Conservation (phyloP, 2,888 invertebrate genomes). For the Smittia aterrima region DNA sequence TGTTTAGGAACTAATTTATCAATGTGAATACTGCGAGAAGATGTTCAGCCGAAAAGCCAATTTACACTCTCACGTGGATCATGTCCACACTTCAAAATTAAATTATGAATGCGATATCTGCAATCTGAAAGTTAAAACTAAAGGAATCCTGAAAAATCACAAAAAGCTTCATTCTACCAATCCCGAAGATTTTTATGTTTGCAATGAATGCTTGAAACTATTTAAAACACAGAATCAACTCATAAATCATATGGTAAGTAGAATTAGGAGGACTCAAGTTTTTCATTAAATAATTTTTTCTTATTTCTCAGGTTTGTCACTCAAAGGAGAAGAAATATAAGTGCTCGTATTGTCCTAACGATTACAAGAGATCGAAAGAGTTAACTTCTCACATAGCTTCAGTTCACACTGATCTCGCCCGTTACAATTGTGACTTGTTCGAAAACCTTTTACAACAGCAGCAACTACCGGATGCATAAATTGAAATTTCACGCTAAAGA, state of each 20-base stretch:
- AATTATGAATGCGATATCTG: not conserved
- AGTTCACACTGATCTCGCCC: not conserved
- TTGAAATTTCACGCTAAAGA: not conserved
- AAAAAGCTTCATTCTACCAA: conserved; percentile 17
- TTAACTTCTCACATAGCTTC: not conserved
- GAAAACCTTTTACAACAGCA: not conserved
- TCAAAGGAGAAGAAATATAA: not conserved
- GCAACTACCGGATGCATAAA: conserved; percentile 9
- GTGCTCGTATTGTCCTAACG: not conserved
- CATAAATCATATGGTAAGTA: not conserved
- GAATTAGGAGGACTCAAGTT: too few species aligned
- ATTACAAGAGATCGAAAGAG: conserved; percentile 12
- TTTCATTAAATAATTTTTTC: too few species aligned
- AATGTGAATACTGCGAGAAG: not conserved
- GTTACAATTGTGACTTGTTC: not conserved
- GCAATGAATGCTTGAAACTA: not conserved
- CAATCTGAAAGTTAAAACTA: not conserved
- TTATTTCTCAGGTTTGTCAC: not conserved
- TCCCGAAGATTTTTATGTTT: not conserved
- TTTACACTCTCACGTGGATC: not conserved
- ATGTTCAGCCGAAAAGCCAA: conserved; percentile 14
- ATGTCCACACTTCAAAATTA: not conserved
- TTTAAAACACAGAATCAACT: conserved; percentile 16
- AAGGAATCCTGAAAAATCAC: not conserved
- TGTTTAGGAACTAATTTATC: not conserved